Evolutionary conservation across 2,113 vertebrate genomes (phyloP).

Genomic region (Theristicus caerulescens): DNA sequence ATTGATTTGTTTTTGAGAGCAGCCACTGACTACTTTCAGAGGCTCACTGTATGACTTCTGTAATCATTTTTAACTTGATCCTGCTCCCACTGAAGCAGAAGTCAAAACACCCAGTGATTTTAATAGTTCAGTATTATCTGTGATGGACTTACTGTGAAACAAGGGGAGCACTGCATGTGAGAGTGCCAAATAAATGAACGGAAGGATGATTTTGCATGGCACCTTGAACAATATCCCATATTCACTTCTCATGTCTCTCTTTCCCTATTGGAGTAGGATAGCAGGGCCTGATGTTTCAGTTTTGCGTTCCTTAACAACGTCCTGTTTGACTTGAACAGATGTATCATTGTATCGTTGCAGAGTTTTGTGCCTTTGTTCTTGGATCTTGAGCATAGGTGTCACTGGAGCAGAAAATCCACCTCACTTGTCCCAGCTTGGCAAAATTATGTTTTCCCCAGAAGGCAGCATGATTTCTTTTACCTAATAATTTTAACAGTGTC

Average conservation of each 20-base stretch:
- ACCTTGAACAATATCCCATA: background rate
- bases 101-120: background rate
- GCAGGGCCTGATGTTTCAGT: background rate
- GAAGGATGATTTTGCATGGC: background rate
- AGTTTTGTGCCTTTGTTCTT: background rate
- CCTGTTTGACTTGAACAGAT: background rate
- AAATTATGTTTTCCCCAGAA: background rate
- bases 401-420: background rate
- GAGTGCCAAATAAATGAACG: background rate
- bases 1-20: background rate
- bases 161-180: background rate
- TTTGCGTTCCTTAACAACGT: background rate
- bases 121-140: background rate
- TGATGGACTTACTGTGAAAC: background rate
- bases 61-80: background rate
- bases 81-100: background rate
- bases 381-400: background rate
- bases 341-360: background rate
- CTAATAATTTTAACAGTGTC: background rate
- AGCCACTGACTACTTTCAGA: background rate
- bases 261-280: background rate
- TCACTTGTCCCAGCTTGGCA: background rate
- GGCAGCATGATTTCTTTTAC: background rate
- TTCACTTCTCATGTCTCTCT: background rate
- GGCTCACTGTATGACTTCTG: background rate